Conservation (phyloP, 1,140 invertebrate species). For the Heliconius hewitsoni region DNA sequence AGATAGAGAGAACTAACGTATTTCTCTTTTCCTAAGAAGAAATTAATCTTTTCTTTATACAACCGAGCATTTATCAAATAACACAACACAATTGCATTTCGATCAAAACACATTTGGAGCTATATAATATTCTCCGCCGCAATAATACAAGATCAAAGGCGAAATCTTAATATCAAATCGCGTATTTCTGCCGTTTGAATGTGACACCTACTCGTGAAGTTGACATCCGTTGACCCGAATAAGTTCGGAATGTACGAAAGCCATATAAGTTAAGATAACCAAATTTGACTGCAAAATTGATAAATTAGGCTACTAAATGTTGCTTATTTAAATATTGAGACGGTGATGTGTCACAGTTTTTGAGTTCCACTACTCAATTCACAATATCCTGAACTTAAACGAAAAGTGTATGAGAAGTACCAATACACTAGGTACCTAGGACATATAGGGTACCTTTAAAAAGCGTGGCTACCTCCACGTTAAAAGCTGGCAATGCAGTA, state of each 20-base stretch:
- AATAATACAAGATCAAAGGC: slow-evolving; percentile 7
- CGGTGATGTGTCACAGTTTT: no score
- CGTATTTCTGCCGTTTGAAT: slow-evolving; percentile 1
- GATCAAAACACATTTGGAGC: neutral
- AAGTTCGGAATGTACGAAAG: neutral
- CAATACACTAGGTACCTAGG: no score
- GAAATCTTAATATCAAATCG: slow-evolving; percentile 1
- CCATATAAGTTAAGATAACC: neutral
- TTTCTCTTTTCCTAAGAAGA: neutral
- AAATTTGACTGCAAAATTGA: neutral
- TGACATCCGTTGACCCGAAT: neutral
- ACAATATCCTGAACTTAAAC: no score
- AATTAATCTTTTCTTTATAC: neutral
- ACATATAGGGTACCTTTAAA: no score
- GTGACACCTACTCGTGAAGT: neutral
- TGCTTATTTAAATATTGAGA: neutral
- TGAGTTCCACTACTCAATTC: no score
- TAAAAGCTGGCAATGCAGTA: no score
- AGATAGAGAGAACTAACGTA: no score
- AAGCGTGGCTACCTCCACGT: no score
- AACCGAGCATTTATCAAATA: slow-evolving; percentile 9
- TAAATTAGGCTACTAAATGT: neutral
- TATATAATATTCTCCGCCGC: neutral
- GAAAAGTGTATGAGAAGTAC: no score
- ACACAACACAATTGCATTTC: neutral